Conservation (phyloP, 2,797 vertebrate species). For the Acanthurus leucopareius region DNA sequence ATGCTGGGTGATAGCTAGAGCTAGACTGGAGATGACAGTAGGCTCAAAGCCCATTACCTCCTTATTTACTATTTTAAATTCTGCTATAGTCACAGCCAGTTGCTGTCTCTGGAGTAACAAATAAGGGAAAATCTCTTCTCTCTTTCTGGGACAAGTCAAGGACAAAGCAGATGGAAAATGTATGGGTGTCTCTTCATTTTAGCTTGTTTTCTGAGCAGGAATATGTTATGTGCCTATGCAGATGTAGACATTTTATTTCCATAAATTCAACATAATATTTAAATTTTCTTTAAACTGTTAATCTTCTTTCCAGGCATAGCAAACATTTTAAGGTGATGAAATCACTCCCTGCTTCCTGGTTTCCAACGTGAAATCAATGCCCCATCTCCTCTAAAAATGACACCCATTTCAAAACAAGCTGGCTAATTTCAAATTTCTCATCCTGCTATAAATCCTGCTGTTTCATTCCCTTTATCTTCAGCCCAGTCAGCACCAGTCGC, state of each 20-base stretch:
- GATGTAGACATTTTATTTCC: slow-evolving; percentile 42
- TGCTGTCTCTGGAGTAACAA: slow-evolving; percentile 74
- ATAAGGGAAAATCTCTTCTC: slow-evolving; percentile 69
- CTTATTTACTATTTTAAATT: slow-evolving; percentile 87
- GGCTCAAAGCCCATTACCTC: slow-evolving; percentile 82
- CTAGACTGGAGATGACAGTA: slow-evolving; percentile 83
- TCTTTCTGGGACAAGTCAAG: slow-evolving; percentile 75
- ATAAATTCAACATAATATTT: slow-evolving; percentile 36
- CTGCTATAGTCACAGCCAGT: slow-evolving; percentile 75
- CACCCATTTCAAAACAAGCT: slow-evolving; percentile 57
- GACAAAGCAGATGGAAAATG: slow-evolving; percentile 70
- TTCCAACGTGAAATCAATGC: slow-evolving; percentile 58
- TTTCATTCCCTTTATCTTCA: slow-evolving; percentile 57
- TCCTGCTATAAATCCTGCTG: slow-evolving; percentile 67
- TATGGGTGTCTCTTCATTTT: slow-evolving; percentile 59
- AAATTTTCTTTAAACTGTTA: slow-evolving; percentile 13
- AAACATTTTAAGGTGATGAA: slow-evolving; percentile 31
- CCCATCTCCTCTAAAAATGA: slow-evolving; percentile 51
- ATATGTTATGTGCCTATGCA: slow-evolving; percentile 25
- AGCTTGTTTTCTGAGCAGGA: slow-evolving; percentile 41
- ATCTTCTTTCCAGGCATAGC: neutral
- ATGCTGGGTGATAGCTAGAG: slow-evolving; percentile 82
- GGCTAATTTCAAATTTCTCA: slow-evolving; percentile 65
- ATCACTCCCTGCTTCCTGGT: slow-evolving; percentile 15
- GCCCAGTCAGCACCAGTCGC: slow-evolving; percentile 61